Conservation (phyloP, 2,888 invertebrate genomes). For the Tenthredo scrophulariae region DNA sequence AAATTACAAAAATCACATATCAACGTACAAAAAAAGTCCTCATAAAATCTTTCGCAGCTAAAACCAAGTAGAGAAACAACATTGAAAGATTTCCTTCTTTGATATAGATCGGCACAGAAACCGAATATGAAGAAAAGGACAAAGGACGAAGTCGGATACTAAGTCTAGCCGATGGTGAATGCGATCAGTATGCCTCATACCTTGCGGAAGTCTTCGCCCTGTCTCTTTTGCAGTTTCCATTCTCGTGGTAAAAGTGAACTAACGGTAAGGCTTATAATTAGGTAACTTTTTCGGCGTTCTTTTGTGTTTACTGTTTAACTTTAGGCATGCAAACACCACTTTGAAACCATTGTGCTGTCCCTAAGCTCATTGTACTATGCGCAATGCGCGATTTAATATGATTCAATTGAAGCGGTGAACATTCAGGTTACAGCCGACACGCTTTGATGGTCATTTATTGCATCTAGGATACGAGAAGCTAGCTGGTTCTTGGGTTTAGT, state of each 20-base stretch:
- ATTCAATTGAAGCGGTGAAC: slow-evolving; percentile 52
- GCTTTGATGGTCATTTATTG: slow-evolving; percentile 46
- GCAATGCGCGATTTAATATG: slow-evolving; percentile 31
- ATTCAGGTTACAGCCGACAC: slow-evolving; percentile 46
- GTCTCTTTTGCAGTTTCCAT: not conserved
- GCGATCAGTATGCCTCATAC: not conserved
- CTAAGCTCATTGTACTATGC: not conserved
- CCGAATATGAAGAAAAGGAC: not conserved
- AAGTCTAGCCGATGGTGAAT: not conserved
- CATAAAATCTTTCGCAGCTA: not conserved
- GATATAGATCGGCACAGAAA: not conserved
- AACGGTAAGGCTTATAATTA: slow-evolving; percentile 6
- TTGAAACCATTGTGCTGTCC: not conserved
- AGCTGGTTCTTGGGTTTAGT: slow-evolving; percentile 8
- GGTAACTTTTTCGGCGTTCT: not conserved
- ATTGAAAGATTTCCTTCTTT: not conserved
- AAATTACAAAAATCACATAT: not conserved
- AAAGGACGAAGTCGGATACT: not conserved
- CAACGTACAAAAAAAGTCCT: not conserved
- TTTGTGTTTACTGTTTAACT: not conserved
- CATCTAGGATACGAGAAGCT: slow-evolving; percentile 32
- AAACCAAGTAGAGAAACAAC: not conserved
- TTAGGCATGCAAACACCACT: not conserved
- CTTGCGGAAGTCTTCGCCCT: not conserved
- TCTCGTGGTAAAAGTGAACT: not conserved